Evolutionary conservation across 2,797 vertebrate genomes (phyloP).

Genomic region (Sebastes steindachneri): DNA sequence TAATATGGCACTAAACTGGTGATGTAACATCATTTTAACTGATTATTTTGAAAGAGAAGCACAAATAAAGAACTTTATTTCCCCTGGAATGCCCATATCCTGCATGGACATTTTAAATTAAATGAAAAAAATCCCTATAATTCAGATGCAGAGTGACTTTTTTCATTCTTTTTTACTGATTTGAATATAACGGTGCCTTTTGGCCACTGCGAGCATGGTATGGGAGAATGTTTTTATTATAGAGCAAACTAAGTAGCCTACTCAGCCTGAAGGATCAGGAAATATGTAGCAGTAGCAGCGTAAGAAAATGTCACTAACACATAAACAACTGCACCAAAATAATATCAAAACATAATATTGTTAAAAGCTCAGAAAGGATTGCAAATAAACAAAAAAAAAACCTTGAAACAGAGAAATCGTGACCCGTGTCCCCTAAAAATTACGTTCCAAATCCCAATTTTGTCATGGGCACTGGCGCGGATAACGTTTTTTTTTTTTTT

Average conservation of each 20-base stretch:
- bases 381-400: background rate
- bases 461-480: accelerated
- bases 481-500: accelerated
- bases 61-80: background rate
- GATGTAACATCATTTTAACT: background rate
- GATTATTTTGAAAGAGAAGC: background rate
- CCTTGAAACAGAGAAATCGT: background rate
- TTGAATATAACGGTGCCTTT: background rate
- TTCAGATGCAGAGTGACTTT: background rate
- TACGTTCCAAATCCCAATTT: no score
- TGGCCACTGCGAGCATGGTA: background rate
- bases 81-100: background rate
- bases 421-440: no score
- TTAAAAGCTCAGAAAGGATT: background rate
- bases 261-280: background rate
- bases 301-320: background rate
- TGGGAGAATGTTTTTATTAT: background rate
- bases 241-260: background rate
- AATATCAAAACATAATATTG: background rate
- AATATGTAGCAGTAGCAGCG: background rate
- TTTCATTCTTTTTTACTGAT: background rate
- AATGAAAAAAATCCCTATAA: background rate
- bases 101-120: background rate
- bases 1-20: background rate
- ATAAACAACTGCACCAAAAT: background rate